phyloP scores from a whole-genome alignment of 1,140 invertebrate species.

The Caenorhabditis briggsae region DNA sequence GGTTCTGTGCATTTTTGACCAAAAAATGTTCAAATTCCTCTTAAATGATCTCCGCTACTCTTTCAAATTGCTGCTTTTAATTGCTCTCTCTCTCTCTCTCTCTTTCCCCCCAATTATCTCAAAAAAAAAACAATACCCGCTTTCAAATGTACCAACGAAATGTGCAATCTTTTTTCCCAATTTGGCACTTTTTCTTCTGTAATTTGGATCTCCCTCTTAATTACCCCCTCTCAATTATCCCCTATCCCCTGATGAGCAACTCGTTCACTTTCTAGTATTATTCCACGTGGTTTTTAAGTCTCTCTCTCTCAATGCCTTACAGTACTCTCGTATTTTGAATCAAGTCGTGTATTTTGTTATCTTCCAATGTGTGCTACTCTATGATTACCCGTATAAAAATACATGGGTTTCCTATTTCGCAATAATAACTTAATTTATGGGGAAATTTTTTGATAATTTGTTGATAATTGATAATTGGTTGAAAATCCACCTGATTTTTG shows the following conservation, averaged over 20 bases:
- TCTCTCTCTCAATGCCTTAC: too few species aligned
- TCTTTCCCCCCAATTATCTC: background rate
- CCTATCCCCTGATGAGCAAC: background rate
- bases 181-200: background rate
- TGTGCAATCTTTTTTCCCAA: background rate
- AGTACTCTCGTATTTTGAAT: too few species aligned
- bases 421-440: too few species aligned
- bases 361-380: too few species aligned
- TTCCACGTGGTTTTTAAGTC: background rate
- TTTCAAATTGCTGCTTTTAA: background rate
- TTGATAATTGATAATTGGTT: too few species aligned
- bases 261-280: background rate
- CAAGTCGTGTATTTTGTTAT: too few species aligned
- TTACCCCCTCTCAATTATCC: background rate
- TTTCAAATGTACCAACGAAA: background rate
- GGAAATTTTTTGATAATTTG: background rate
- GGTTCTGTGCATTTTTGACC: too few species aligned
- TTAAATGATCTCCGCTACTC: background rate
- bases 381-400: too few species aligned
- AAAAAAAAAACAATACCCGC: background rate
- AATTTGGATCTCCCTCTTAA: background rate
- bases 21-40: too few species aligned
- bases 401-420: too few species aligned
- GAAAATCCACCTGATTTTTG: too few species aligned
- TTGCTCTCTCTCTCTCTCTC: background rate